Percentiles rank a stretch among this genome's conserved stretches.
Conservation (phyloP, 2,797 vertebrate genomes). For the Gobionotothen gibberifrons region DNA sequence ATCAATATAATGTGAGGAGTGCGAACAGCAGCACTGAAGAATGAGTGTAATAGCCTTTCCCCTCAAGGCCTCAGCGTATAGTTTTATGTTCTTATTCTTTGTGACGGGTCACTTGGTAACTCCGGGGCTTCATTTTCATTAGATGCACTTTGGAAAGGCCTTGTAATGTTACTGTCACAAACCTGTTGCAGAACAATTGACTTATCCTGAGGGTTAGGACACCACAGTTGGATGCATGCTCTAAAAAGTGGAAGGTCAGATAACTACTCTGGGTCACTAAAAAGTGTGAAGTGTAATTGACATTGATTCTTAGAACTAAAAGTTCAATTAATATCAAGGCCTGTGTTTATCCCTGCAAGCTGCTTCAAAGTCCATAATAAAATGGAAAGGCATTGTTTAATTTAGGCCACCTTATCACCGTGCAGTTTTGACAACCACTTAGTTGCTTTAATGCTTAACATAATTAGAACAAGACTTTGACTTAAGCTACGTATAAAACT, state of each 20-base stretch:
- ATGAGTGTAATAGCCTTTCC: conserved; percentile 39
- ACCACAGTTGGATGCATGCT: conserved; percentile 65
- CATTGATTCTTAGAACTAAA: conserved; percentile 81
- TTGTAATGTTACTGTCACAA: conserved; percentile 76
- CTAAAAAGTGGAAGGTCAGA: conserved; percentile 69
- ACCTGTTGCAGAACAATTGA: conserved; percentile 67
- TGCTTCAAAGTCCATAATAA: conserved; percentile 67
- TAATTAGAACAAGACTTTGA: conserved; percentile 72
- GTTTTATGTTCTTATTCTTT: conserved; percentile 67
- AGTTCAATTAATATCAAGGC: conserved; percentile 78
- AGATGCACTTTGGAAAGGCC: conserved; percentile 63
- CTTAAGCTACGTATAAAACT: conserved; percentile 68
- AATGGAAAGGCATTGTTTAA: conserved; percentile 74
- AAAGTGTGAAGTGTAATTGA: conserved; percentile 67
- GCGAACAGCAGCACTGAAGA: conserved; percentile 34
- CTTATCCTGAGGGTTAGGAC: conserved; percentile 67
- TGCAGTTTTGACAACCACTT: conserved; percentile 71
- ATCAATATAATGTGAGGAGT: conserved; percentile 51
- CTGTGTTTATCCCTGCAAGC: conserved; percentile 67
- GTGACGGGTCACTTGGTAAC: conserved; percentile 49
- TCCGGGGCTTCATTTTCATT: conserved; percentile 79
- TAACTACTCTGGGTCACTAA: conserved; percentile 62
- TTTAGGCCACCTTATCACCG: conserved; percentile 60
- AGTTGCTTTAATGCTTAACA: conserved; percentile 75
- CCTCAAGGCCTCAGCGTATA: conserved; percentile 38